A percentile compares a stretch with the other conserved stretches of the same genome.
These are phyloP conservation scores for Sthenelais limicola DNA, from an alignment of 2,888 invertebrate species.

Conservation along the genomic window DNA sequence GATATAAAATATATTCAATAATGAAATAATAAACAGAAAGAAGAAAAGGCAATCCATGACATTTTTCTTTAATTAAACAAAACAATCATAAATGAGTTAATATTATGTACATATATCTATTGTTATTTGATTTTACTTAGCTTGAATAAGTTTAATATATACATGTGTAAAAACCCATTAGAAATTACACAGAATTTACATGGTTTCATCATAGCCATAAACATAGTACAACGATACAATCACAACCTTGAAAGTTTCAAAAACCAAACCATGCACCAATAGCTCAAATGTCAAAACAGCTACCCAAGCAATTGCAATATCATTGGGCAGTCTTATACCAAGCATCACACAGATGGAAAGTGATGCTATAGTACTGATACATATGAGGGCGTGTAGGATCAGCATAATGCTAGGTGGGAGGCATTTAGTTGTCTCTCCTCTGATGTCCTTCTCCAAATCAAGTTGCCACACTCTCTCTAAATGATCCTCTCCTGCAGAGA, in stretches of 20 bases:
- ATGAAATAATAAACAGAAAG: too few relatives aligned
- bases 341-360: slow-evolving; percentile 7
- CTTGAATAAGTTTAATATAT: too few relatives aligned
- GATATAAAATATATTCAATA: too few relatives aligned
- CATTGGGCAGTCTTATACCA: slow-evolving; percentile 23
- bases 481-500: background rate
- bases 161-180: too few relatives aligned
- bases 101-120: too few relatives aligned
- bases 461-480: slow-evolving; percentile 7
- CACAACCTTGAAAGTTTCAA: slow-evolving; percentile 41
- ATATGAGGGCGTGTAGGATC: background rate
- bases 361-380: slow-evolving; percentile 1
- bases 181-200: too few relatives aligned
- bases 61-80: too few relatives aligned
- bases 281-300: background rate
- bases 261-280: slow-evolving; percentile 19
- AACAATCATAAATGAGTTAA: too few relatives aligned
- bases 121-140: too few relatives aligned
- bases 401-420: background rate
- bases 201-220: background rate
- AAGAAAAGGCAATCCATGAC: too few relatives aligned
- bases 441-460: slow-evolving; percentile 11
- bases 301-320: slow-evolving; percentile 24
- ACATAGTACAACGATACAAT: slow-evolving; percentile 12
- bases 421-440: background rate